Evolutionary conservation across 2,888 invertebrate genomes (phyloP).

Genomic region (Lasiommata megera): DNA sequence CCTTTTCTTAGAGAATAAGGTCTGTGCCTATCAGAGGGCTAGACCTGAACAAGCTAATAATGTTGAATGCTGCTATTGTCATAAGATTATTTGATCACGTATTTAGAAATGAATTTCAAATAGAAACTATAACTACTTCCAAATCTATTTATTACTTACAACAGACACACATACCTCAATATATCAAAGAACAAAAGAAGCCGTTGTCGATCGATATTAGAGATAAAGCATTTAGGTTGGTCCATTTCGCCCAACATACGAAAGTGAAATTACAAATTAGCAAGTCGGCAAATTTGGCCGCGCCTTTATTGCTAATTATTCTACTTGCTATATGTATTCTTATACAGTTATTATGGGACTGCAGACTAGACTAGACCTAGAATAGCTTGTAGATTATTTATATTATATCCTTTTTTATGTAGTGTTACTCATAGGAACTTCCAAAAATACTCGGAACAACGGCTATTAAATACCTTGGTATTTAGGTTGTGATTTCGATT

Average conservation of each 20-base stretch:
- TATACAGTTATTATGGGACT: conserved; percentile 11
- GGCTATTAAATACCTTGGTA: too few species aligned
- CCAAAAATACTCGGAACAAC: too few species aligned
- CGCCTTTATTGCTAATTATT: conserved; percentile 40
- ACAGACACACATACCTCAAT: neutral
- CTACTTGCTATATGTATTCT: conserved; percentile 1
- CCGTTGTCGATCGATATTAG: conserved; percentile 33
- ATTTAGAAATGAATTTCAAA: too few species aligned
- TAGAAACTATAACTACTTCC: neutral
- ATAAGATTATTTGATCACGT: too few species aligned
- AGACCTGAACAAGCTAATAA: too few species aligned
- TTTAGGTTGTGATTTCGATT: too few species aligned
- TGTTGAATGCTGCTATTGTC: too few species aligned
- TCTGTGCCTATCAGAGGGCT: too few species aligned
- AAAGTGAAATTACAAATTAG: conserved; percentile 60
- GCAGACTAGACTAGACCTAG: neutral
- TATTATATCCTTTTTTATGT: too few species aligned
- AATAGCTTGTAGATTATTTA: neutral
- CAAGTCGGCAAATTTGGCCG: conserved; percentile 41
- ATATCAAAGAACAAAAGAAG: conserved; percentile 8
- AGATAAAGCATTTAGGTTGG: conserved; percentile 35
- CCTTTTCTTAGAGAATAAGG: too few species aligned
- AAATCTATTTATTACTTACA: neutral
- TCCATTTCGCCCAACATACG: conserved; percentile 39
- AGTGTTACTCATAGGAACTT: too few species aligned